Conservation (phyloP, 30 jellyfish, hydroid and myxozoan species). For the Aurelia aurita complex sp. Pacific region DNA sequence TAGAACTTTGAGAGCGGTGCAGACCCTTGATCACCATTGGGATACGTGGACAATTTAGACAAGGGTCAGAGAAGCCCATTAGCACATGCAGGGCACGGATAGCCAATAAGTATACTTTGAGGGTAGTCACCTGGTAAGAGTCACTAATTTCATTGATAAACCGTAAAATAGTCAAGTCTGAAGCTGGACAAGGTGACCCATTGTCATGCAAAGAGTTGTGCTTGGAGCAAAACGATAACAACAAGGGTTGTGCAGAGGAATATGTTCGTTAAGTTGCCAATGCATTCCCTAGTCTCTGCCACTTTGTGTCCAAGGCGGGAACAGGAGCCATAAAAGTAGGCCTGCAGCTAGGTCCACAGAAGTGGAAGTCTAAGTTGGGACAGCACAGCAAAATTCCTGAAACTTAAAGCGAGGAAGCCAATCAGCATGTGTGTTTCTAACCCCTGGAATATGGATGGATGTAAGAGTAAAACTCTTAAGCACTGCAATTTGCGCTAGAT, state of each 20-base stretch:
- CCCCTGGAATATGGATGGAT: neutral
- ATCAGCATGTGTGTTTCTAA: neutral
- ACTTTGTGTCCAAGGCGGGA: conserved; percentile 21
- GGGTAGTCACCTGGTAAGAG: neutral
- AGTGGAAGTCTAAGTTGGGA: neutral
- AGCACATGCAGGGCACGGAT: conserved; percentile 15
- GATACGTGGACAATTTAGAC: neutral
- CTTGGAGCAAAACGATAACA: neutral
- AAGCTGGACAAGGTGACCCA: conserved; percentile 10
- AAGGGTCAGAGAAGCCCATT: neutral
- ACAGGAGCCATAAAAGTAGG: conserved; percentile 1
- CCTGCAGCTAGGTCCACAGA: neutral
- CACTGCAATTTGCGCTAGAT: neutral
- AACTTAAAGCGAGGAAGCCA: conserved; percentile 4
- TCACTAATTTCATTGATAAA: neutral
- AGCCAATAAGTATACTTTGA: conserved; percentile 13
- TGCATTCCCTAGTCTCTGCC: conserved; percentile 14
- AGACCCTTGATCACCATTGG: conserved; percentile 1
- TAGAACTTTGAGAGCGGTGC: neutral
- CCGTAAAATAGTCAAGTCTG: conserved; percentile 24
- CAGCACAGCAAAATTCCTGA: neutral
- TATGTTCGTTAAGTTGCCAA: neutral
- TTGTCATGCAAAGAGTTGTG: neutral
- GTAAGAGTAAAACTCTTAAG: neutral
- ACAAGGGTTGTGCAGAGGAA: conserved; percentile 13